phyloP scores from a whole-genome alignment of 2,113 vertebrate species.

The Cebidichthys violaceus region DNA sequence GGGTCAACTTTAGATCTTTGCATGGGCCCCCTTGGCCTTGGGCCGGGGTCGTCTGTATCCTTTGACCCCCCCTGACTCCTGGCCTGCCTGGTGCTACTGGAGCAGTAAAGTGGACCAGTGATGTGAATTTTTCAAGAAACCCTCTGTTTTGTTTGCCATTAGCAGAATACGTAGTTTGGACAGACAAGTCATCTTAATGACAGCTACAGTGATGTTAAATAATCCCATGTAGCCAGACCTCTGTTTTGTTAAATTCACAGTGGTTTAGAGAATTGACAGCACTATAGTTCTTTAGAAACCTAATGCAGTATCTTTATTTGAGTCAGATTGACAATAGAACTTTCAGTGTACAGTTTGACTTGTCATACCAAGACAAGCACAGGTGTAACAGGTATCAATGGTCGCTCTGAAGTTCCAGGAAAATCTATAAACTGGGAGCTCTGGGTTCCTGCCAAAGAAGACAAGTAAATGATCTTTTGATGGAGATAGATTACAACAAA shows the following conservation, averaged over 20 bases:
- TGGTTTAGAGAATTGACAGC: background rate
- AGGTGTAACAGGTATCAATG: background rate
- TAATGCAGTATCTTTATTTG: no score
- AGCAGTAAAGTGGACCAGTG: background rate
- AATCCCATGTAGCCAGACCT: background rate
- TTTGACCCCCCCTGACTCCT: background rate
- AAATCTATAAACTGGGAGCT: conserved; percentile 2
- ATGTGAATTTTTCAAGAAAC: no score
- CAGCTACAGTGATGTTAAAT: background rate
- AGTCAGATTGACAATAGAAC: background rate
- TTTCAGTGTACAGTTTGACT: background rate
- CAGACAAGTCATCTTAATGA: background rate
- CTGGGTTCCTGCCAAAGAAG: conserved; percentile 14
- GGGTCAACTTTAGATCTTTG: no score
- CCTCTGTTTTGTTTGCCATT: background rate
- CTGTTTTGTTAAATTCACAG: background rate
- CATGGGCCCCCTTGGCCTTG: no score
- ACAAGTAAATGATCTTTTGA: conserved; percentile 10
- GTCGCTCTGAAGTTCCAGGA: no score
- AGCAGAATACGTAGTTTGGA: background rate
- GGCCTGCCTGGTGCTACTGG: background rate
- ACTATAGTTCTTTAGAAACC: background rate
- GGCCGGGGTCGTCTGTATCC: no score
- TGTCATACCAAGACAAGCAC: background rate
- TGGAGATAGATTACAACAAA: conserved; percentile 19